Percentiles rank a stretch among this genome's conserved stretches.
Evolutionary conservation across 2,888 invertebrate species (phyloP).

Genomic region (Xestia rhomboidea): DNA sequence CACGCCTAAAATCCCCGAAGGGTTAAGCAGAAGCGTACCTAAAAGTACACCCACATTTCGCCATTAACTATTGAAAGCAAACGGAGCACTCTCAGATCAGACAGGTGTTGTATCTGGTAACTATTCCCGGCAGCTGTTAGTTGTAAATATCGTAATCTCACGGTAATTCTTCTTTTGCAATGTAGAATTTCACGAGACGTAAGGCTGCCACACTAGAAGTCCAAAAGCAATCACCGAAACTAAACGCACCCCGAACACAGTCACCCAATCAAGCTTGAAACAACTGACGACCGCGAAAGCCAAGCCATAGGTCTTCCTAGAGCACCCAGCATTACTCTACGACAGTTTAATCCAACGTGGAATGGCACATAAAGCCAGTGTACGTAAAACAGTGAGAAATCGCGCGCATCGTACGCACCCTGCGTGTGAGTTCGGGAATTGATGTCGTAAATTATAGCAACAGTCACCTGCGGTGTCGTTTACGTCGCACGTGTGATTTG

Average conservation of each 20-base stretch:
- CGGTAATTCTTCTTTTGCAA: not conserved
- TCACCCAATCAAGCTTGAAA: not conserved
- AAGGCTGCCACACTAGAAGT: not conserved
- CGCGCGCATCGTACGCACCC: slow-evolving; percentile 37
- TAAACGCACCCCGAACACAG: not conserved
- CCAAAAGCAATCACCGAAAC: not conserved
- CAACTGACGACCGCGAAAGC: not conserved
- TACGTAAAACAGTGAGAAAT: slow-evolving; percentile 45
- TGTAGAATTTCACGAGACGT: not conserved
- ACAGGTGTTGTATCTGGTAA: not conserved
- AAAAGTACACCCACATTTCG: too few species aligned
- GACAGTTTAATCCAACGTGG: slow-evolving; percentile 40
- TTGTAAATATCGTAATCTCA: not conserved
- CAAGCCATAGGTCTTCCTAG: slow-evolving; percentile 5
- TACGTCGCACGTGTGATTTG: slow-evolving; percentile 48
- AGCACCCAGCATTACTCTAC: slow-evolving; percentile 12
- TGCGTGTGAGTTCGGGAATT: slow-evolving; percentile 73
- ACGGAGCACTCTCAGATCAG: not conserved
- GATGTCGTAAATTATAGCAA: slow-evolving; percentile 74
- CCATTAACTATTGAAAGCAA: not conserved
- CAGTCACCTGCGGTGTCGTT: slow-evolving; percentile 67
- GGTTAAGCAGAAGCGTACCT: too few species aligned
- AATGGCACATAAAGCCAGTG: slow-evolving; percentile 28
- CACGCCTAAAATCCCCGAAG: too few species aligned
- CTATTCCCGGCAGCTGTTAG: not conserved